These are phyloP conservation scores for Gari tellinella DNA, from an alignment of 2,888 invertebrate genomes.

Conservation along the genomic window DNA sequence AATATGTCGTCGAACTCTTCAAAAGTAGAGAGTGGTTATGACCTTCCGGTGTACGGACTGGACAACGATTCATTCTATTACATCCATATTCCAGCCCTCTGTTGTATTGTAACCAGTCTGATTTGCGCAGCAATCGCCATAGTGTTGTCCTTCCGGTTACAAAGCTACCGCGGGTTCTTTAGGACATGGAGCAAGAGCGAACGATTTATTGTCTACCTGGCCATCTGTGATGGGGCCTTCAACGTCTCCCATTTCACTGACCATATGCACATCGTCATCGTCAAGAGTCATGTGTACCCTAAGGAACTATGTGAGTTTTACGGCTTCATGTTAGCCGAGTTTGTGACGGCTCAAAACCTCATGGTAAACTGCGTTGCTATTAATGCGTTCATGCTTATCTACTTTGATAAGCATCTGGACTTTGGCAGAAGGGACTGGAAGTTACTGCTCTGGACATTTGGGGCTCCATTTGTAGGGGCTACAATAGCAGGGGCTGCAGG, in stretches of 20 bases:
- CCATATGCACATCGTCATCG: slow-evolving; percentile 61
- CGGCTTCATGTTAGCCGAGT: slow-evolving; percentile 59
- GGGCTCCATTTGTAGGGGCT: slow-evolving; percentile 56
- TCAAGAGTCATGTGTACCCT: slow-evolving; percentile 52
- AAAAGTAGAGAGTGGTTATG: slow-evolving; percentile 39
- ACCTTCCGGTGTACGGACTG: slow-evolving; percentile 53
- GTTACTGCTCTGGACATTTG: slow-evolving; percentile 57
- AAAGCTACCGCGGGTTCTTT: slow-evolving; percentile 34
- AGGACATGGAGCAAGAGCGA: slow-evolving; percentile 59
- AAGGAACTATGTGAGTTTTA: slow-evolving; percentile 61
- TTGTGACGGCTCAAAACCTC: slow-evolving; percentile 61
- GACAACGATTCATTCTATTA: slow-evolving; percentile 46
- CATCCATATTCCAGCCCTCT: slow-evolving; percentile 55
- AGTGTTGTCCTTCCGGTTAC: slow-evolving; percentile 31
- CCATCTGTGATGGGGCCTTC: slow-evolving; percentile 59
- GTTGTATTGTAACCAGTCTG: slow-evolving; percentile 50
- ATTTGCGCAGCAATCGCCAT: slow-evolving; percentile 41
- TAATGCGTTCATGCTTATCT: slow-evolving; percentile 63
- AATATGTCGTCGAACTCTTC: too few species aligned
- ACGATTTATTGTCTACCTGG: slow-evolving; percentile 62
- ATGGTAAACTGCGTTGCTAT: slow-evolving; percentile 64
- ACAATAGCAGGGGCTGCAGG: slow-evolving; percentile 51
- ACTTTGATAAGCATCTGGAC: slow-evolving; percentile 49
- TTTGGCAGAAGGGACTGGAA: slow-evolving; percentile 60
- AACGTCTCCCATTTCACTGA: slow-evolving; percentile 63